These are phyloP conservation scores for Ligdia adustata DNA, from an alignment of 2,888 invertebrate species.

Conservation along the genomic window DNA sequence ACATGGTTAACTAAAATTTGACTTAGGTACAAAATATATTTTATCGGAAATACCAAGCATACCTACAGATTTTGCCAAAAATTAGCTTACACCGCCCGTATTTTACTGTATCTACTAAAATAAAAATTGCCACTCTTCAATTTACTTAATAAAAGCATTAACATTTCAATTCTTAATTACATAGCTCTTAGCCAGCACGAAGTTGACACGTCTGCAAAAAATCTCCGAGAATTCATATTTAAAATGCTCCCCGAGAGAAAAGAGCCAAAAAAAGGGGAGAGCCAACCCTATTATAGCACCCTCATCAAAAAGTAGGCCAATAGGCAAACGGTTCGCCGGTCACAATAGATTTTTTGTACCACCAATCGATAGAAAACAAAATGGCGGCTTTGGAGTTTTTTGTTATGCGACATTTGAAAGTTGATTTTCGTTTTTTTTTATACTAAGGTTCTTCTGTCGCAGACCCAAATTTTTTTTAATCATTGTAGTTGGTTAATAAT, in stretches of 20 bases:
- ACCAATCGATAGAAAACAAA: conserved; percentile 79
- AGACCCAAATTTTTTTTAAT: conserved; percentile 5
- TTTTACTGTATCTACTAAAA: no score
- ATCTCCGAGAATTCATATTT: conserved; percentile 61
- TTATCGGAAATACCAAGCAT: no score
- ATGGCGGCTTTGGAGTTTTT: conserved; percentile 64
- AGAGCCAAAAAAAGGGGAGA: conserved; percentile 73
- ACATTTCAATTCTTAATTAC: conserved; percentile 31
- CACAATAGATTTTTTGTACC: conserved; percentile 77
- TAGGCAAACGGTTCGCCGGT: conserved; percentile 62
- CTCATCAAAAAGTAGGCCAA: conserved; percentile 79
- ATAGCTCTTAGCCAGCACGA: conserved; percentile 31
- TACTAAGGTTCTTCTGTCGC: neutral
- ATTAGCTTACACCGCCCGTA: neutral
- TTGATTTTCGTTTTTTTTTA: conserved; percentile 15
- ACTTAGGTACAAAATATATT: no score
- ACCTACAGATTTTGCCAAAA: no score
- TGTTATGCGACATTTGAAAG: conserved; percentile 44
- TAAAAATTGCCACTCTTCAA: neutral
- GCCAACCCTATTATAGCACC: conserved; percentile 69
- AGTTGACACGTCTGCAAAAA: conserved; percentile 48
- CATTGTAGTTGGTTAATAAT: no score
- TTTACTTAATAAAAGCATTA: conserved; percentile 24
- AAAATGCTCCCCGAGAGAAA: conserved; percentile 61
- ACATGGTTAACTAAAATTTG: no score